Conservation (phyloP, 1,140 invertebrate genomes). For the Choristoneura fumiferana region DNA sequence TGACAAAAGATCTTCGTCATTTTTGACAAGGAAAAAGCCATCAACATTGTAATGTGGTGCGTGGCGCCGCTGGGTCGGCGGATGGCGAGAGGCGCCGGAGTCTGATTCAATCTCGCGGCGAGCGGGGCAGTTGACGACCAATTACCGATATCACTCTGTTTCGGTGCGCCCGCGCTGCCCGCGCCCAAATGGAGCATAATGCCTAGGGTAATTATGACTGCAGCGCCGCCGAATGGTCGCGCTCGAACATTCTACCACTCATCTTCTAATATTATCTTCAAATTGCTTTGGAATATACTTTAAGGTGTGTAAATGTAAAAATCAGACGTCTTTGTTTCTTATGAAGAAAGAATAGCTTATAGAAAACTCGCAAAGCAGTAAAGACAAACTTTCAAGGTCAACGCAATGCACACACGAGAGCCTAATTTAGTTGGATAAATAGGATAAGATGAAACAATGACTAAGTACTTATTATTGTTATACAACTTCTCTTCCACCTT, state of each 20-base stretch:
- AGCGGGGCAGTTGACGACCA: constrained; percentile 63
- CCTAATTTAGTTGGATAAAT: no score
- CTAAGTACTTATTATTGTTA: no score
- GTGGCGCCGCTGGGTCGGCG: constrained; percentile 68
- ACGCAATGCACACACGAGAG: no score
- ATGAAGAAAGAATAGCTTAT: constrained; percentile 9
- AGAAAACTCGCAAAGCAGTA: no score
- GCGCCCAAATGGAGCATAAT: constrained; percentile 73
- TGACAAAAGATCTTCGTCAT: constrained; percentile 71
- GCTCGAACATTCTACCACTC: constrained; percentile 37
- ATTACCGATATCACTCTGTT: constrained; percentile 75
- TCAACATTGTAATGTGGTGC: constrained; percentile 71
- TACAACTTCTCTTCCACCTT: no score
- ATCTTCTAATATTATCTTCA: constrained; percentile 52
- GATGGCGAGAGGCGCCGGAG: constrained; percentile 47
- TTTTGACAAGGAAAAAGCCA: constrained; percentile 78
- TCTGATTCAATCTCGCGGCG: constrained; percentile 67
- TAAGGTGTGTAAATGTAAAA: constrained; percentile 18
- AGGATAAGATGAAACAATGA: no score
- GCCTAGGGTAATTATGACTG: constrained; percentile 74
- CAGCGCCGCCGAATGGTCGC: constrained; percentile 35
- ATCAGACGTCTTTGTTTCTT: constrained; percentile 28
- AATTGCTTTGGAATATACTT: constrained; percentile 43
- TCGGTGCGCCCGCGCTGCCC: constrained; percentile 36
- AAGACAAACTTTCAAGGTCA: no score